These are phyloP conservation scores for Tautogolabrus adspersus DNA, from an alignment of 2,113 vertebrate genomes.

Conservation along the genomic window DNA sequence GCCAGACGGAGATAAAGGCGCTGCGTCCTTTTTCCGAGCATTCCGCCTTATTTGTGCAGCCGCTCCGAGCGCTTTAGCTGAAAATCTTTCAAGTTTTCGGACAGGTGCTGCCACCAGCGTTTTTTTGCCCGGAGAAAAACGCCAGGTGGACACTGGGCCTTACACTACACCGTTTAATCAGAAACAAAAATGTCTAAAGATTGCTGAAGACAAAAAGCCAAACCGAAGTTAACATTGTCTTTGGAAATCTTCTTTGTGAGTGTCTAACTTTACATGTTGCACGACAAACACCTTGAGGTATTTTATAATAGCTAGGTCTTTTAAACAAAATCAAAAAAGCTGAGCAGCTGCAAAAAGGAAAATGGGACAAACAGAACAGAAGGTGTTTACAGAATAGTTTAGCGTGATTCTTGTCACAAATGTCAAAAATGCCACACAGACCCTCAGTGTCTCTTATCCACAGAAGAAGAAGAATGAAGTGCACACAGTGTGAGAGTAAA, in stretches of 20 bases:
- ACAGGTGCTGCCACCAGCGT: no score
- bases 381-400: background rate
- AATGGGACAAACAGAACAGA: background rate
- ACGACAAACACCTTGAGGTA: no score
- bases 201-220: background rate
- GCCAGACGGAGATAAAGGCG: no score
- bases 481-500: slow-evolving; percentile 62
- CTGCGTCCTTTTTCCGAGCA: no score
- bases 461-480: slow-evolving; percentile 30
- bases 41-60: no score
- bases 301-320: background rate
- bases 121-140: no score
- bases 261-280: background rate
- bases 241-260: background rate
- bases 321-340: background rate
- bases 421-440: slow-evolving; percentile 16
- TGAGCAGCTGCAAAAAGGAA: slow-evolving; percentile 15
- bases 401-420: background rate
- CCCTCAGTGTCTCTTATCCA: slow-evolving; percentile 12
- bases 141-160: no score
- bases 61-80: no score
- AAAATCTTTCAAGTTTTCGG: no score
- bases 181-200: slow-evolving; percentile 13
- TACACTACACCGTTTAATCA: slow-evolving; percentile 18
- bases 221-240: background rate